Evolutionary conservation across 2,888 invertebrate species (phyloP).

Genomic region (Odontomyia ornata): DNA sequence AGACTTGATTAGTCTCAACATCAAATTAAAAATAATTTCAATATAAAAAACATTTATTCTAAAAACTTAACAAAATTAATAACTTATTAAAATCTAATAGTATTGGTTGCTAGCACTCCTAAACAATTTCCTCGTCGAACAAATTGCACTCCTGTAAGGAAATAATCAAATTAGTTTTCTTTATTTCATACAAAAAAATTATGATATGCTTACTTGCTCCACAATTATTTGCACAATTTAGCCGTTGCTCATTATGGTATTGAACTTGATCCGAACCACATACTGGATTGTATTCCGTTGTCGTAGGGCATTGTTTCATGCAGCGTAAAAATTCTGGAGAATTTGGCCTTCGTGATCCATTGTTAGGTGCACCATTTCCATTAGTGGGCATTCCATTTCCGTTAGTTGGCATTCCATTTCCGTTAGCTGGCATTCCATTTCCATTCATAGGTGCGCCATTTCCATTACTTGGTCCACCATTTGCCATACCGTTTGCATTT

Average conservation of each 20-base stretch:
- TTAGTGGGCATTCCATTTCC: too few relatives aligned
- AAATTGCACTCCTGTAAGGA: constrained; percentile 36
- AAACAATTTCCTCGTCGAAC: constrained; percentile 27
- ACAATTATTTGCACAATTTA: constrained; percentile 59
- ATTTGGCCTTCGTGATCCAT: neutral
- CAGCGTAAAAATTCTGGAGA: constrained; percentile 54
- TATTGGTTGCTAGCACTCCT: constrained; percentile 16
- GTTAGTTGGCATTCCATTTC: neutral
- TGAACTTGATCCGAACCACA: constrained; percentile 59
- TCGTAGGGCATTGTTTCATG: constrained; percentile 58
- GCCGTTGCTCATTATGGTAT: constrained; percentile 60
- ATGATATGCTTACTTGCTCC: constrained; percentile 58
- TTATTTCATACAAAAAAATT: neutral
- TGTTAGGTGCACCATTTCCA: neutral
- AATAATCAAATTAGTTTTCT: neutral
- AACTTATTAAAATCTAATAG: constrained; percentile 8
- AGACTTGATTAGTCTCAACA: too few relatives aligned
- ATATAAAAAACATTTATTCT: too few relatives aligned
- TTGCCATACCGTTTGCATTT: neutral
- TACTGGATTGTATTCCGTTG: constrained; percentile 61
- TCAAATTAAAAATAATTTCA: too few relatives aligned
- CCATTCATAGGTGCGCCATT: neutral
- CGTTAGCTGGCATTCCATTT: neutral
- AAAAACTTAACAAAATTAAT: neutral
- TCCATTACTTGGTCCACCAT: neutral